These are phyloP conservation scores for Ophion ellenae DNA, from an alignment of 2,888 invertebrate genomes.

Conservation along the genomic window DNA sequence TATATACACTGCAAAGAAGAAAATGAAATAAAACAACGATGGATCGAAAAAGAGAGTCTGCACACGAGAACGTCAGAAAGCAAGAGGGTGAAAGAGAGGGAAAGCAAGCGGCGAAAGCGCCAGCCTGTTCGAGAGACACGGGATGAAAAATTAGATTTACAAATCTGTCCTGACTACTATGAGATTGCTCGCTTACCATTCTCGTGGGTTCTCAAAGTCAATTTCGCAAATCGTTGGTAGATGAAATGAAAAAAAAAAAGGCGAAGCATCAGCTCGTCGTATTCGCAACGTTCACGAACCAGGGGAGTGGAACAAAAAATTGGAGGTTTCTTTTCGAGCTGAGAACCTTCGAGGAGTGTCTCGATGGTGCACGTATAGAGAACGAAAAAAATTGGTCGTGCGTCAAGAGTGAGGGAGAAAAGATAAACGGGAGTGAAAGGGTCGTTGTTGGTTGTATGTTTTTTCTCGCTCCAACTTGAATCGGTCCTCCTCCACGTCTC, in stretches of 20 bases:
- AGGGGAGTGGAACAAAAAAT: conserved; percentile 40
- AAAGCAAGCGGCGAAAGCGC: conserved; percentile 46
- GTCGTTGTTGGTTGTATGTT: conserved; percentile 48
- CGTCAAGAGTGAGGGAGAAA: conserved; percentile 52
- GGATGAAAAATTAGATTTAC: conserved; percentile 82
- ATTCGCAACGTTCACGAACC: neutral
- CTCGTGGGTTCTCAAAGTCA: conserved; percentile 64
- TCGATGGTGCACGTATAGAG: conserved; percentile 59
- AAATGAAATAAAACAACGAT: neutral
- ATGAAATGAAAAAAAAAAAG: conserved; percentile 3
- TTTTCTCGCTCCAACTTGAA: conserved; percentile 63
- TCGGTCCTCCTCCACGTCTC: conserved; percentile 22
- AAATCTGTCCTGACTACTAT: conserved; percentile 81
- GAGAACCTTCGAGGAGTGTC: conserved; percentile 65
- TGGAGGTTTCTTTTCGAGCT: conserved; percentile 38
- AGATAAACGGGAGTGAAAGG: conserved; percentile 56
- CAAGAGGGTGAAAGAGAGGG: conserved; percentile 39
- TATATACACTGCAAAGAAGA: neutral
- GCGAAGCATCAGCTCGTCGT: conserved; percentile 16
- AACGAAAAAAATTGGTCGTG: conserved; percentile 64
- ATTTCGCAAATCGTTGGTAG: conserved; percentile 23
- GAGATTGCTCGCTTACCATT: conserved; percentile 70
- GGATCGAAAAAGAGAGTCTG: neutral
- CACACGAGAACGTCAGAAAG: conserved; percentile 25
- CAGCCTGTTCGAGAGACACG: conserved; percentile 66